Conservation (phyloP, 2,113 vertebrate species). For the Nesogale talazaci region DNA sequence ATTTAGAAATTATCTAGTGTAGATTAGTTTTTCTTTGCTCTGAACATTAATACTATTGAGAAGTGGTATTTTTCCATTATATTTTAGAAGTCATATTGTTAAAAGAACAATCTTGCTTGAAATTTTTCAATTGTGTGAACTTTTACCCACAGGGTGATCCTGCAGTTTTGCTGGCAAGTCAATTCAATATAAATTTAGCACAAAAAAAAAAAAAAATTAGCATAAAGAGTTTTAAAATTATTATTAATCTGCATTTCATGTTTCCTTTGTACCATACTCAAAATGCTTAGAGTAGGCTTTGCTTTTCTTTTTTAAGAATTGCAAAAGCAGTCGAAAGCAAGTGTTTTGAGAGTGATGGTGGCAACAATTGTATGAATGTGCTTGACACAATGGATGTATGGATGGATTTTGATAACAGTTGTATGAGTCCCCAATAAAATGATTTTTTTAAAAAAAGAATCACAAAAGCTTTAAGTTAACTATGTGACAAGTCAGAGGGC, state of each 20-base stretch:
- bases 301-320: no score
- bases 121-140: not conserved
- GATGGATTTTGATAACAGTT: no score
- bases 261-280: slow-evolving; percentile 30
- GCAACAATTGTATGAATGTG: no score
- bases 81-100: not conserved
- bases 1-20: fast-evolving
- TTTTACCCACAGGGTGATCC: fast-evolving
- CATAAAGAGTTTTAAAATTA: not conserved
- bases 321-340: no score
- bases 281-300: no score
- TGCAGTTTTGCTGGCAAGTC: not conserved
- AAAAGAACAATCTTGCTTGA: not conserved
- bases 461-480: slow-evolving; percentile 77
- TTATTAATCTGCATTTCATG: not conserved
- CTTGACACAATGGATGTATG: no score
- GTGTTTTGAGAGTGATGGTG: no score
- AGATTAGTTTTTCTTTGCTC: not conserved
- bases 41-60: not conserved
- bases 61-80: no score
- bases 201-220: no score
- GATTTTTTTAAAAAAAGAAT: not conserved
- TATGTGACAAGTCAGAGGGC: slow-evolving; percentile 63
- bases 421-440: no score
- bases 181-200: no score